Evolutionary conservation across 2,113 vertebrate species (phyloP).

Genomic region (Coryphaenoides rupestris): DNA sequence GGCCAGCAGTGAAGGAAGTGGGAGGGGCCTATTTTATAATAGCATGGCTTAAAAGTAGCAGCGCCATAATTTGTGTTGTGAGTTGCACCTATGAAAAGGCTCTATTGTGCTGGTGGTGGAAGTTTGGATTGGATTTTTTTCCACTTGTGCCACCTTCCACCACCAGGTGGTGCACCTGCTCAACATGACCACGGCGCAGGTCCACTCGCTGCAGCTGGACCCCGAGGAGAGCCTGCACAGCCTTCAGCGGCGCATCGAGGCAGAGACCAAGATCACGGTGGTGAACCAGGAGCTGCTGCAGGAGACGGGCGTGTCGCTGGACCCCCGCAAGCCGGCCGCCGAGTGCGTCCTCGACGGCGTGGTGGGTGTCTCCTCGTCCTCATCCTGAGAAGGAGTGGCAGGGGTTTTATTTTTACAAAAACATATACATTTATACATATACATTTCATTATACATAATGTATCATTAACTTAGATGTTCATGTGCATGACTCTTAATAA

Average conservation of each 20-base stretch:
- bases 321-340: conserved; percentile 91
- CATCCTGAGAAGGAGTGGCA: background rate
- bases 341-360: conserved; percentile 95
- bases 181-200: conserved; percentile 95
- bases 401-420: no score
- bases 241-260: conserved; percentile 87
- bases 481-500: no score
- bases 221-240: conserved; percentile 90
- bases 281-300: conserved; percentile 92
- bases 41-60: no score
- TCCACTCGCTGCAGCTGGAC: conserved; percentile 86
- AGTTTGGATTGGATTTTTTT: no score
- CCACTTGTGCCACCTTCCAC: no score
- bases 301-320: conserved; percentile 92
- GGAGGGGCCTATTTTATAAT: no score
- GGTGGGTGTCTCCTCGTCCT: conserved; percentile 67
- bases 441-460: no score
- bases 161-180: conserved; percentile 92
- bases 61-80: no score
- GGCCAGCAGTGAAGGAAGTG: no score
- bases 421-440: no score
- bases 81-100: no score
- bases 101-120: background rate
- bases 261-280: conserved; percentile 86
- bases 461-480: no score